Conservation (phyloP, 2,888 invertebrate species). For the Marasmarcha lunaedactyla region DNA sequence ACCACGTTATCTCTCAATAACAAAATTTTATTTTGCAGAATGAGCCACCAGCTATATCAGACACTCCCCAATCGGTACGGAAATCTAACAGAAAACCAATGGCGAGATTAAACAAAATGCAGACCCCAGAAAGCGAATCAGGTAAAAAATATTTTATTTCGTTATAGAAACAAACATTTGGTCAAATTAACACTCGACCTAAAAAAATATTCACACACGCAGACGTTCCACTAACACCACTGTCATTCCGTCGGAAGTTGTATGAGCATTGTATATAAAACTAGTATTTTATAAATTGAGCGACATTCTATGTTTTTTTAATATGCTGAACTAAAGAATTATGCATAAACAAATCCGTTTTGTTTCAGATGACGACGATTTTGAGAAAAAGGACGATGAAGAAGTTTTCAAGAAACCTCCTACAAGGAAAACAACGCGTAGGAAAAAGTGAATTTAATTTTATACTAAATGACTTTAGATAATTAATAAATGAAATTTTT, state of each 20-base stretch:
- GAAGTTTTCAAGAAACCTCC: slow-evolving; percentile 60
- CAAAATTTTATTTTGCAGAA: slow-evolving; percentile 38
- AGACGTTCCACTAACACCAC: no score
- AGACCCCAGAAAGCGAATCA: slow-evolving; percentile 24
- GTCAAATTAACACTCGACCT: no score
- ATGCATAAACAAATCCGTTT: no score
- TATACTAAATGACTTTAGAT: not conserved
- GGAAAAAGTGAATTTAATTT: slow-evolving; percentile 30
- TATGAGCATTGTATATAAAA: no score
- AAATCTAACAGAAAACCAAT: slow-evolving; percentile 43
- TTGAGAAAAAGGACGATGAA: slow-evolving; percentile 37
- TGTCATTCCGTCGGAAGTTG: no score
- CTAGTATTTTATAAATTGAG: no score
- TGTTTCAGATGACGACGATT: slow-evolving; percentile 46
- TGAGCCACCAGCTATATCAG: slow-evolving; percentile 34
- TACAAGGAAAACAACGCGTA: slow-evolving; percentile 40
- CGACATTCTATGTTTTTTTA: no score
- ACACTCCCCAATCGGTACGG: slow-evolving; percentile 40
- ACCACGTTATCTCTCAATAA: no score
- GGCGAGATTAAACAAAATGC: slow-evolving; percentile 27
- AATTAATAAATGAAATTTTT: no score
- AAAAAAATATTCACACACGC: no score
- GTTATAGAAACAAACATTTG: no score
- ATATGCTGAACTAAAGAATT: no score
- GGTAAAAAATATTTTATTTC: slow-evolving; percentile 29